Conservation (phyloP, 2,888 invertebrate genomes). For the Ophion ellenae region DNA sequence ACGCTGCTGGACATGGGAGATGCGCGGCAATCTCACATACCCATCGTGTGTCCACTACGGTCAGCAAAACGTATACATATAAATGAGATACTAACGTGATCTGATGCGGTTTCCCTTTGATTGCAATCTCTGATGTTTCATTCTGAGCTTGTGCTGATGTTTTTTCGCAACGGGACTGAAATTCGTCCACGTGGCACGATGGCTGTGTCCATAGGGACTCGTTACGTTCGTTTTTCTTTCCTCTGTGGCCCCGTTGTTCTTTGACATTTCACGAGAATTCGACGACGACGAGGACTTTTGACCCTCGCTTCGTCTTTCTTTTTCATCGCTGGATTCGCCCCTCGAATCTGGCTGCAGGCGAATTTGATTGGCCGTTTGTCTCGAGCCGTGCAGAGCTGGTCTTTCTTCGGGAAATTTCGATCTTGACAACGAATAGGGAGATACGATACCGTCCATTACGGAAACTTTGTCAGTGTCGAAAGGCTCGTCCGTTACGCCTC, state of each 20-base stretch:
- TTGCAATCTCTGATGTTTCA: slow-evolving; percentile 79
- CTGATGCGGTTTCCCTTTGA: slow-evolving; percentile 79
- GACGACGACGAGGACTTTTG: slow-evolving; percentile 38
- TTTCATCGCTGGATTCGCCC: slow-evolving; percentile 33
- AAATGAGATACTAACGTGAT: slow-evolving; percentile 75
- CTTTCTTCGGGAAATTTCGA: slow-evolving; percentile 66
- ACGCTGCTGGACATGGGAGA: too few species aligned
- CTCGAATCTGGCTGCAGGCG: slow-evolving; percentile 47
- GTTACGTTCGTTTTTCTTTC: slow-evolving; percentile 76
- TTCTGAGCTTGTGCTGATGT: slow-evolving; percentile 78
- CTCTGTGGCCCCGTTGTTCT: slow-evolving; percentile 78
- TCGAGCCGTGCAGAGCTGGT: slow-evolving; percentile 6
- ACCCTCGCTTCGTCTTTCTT: slow-evolving; percentile 37
- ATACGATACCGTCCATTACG: slow-evolving; percentile 79
- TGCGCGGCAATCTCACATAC: background rate
- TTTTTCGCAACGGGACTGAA: slow-evolving; percentile 64
- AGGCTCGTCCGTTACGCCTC: slow-evolving; percentile 71
- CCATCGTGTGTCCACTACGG: background rate
- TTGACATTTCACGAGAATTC: slow-evolving; percentile 70
- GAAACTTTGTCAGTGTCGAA: slow-evolving; percentile 78
- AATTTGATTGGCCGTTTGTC: slow-evolving; percentile 52
- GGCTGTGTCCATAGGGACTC: slow-evolving; percentile 50
- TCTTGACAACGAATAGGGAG: slow-evolving; percentile 77
- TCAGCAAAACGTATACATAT: background rate
- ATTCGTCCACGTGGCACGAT: slow-evolving; percentile 71